Conservation (phyloP, 2,888 invertebrate genomes). For the Luffia ferchaultella region DNA sequence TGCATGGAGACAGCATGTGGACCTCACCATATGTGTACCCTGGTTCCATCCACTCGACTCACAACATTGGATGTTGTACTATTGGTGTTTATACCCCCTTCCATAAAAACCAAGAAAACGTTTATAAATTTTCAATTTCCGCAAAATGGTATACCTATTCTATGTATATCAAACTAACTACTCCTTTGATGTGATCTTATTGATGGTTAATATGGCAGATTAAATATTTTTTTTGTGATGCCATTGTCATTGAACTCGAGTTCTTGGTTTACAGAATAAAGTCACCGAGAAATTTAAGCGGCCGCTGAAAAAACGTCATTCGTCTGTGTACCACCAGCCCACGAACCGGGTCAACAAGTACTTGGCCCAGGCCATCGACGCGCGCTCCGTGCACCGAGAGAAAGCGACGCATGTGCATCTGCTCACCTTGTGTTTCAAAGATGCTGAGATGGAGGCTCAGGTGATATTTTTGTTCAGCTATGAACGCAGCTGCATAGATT, state of each 20-base stretch:
- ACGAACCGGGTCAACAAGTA: conserved; percentile 93
- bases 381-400: conserved; percentile 88
- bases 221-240: conserved; percentile 18
- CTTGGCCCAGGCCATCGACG: conserved; percentile 90
- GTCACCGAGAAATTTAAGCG: conserved; percentile 88
- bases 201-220: conserved; percentile 21
- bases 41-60: not conserved
- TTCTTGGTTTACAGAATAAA: conserved; percentile 70
- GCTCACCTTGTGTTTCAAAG: conserved; percentile 85
- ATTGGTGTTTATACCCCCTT: not conserved
- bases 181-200: not conserved
- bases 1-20: conserved; percentile 57
- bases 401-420: conserved; percentile 89
- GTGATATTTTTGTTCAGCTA: too few relatives aligned
- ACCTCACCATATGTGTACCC: conserved; percentile 28
- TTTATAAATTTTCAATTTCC: too few relatives aligned
- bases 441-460: conserved; percentile 83
- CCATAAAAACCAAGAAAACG: not conserved
- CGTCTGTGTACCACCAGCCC: conserved; percentile 87
- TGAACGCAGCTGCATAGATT: too few relatives aligned
- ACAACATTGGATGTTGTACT: not conserved
- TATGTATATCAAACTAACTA: not conserved
- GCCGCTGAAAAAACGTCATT: conserved; percentile 88
- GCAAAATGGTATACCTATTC: too few relatives aligned
- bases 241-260: not conserved